Evolutionary conservation across 2,113 vertebrate genomes (phyloP).

Genomic region (Odontophorus gujanensis): DNA sequence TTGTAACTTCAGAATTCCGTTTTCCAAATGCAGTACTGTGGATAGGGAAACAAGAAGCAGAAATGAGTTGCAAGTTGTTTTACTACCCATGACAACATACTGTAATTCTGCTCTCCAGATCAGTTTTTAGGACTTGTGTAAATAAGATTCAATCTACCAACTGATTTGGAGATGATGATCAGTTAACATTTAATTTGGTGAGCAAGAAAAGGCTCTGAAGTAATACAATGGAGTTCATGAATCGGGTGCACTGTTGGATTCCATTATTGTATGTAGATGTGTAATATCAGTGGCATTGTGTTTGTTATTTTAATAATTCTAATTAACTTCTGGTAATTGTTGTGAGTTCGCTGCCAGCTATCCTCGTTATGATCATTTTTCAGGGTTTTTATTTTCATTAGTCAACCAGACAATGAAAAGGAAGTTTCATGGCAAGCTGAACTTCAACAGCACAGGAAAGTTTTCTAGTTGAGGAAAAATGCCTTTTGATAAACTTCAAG

Average conservation of each 20-base stretch:
- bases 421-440: conserved; percentile 55
- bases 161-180: conserved; percentile 39
- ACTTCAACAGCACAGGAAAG: conserved; percentile 25
- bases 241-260: conserved; percentile 53
- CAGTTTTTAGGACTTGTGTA: conserved; percentile 53
- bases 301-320: conserved; percentile 79
- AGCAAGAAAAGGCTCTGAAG: conserved; percentile 58
- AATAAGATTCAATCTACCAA: conserved; percentile 51
- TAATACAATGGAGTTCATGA: conserved; percentile 61
- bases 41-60: neutral
- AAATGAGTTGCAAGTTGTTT: conserved; percentile 48
- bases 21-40: neutral
- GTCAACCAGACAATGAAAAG: conserved; percentile 45
- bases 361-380: conserved; percentile 17
- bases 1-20: neutral
- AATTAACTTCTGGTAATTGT: conserved; percentile 80
- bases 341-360: conserved; percentile 59
- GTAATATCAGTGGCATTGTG: conserved; percentile 42
- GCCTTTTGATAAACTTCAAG: conserved; percentile 4
- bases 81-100: neutral
- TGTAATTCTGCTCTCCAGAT: conserved; percentile 45
- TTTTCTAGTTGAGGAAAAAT: conserved; percentile 50
- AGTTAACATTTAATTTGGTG: conserved; percentile 76
- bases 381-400: conserved; percentile 64
- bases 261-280: conserved; percentile 69